Evolutionary conservation across 2,888 invertebrate genomes (phyloP), one percentile per base, ranked within the genome.

Genomic region (Ferdinandea cuprea): DNA sequence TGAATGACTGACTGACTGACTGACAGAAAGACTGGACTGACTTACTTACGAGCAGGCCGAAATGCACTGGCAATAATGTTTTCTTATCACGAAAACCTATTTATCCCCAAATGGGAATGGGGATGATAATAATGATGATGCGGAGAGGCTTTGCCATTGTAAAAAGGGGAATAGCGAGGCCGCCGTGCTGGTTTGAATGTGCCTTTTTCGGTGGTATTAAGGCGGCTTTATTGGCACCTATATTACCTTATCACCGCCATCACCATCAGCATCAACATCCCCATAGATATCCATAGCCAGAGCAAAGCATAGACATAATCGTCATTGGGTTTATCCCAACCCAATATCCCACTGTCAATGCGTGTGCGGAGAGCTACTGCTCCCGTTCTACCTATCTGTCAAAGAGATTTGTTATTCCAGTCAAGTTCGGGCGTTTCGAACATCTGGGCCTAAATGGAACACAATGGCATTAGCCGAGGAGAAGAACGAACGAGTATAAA

Each of bases 21-120:
- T 74, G 80, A 63, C 58, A n/a, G n/a, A n/a, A n/a, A n/a, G n/a
- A n/a, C n/a, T n/a, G n/a, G n/a, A 65, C 76, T 69, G 13, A 77
- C 65, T 63, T 58, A 35, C 54, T 52, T 63, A 59, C 52, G 19
- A 30, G 50, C 35, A 5, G 5, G 25, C 46, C 69, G 52, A 76
- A 81, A 52, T 78, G 83, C 83, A 78, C 32, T 61, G 52, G 59
- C 69, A 80, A 83, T 83, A 83, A 83, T 83, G 88, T 86, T 88
- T 88, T 88, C 88, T 88, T 88, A 88, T 88, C 88, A 88, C 88
- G 88, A 86, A 88, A 86, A 86, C 86, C 87, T 87, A 88, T 88
- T 88, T 88, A 88, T 87, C 87, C 87, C 86, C 35, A 46, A 83
- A 83, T 63, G 48, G 17, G 44, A 46, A 72, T 48, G 46, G 42